A percentile compares a stretch with the other conserved stretches of the same genome.
Evolutionary conservation across 2,113 vertebrate genomes (phyloP).

Genomic region (Elanoides forficatus): DNA sequence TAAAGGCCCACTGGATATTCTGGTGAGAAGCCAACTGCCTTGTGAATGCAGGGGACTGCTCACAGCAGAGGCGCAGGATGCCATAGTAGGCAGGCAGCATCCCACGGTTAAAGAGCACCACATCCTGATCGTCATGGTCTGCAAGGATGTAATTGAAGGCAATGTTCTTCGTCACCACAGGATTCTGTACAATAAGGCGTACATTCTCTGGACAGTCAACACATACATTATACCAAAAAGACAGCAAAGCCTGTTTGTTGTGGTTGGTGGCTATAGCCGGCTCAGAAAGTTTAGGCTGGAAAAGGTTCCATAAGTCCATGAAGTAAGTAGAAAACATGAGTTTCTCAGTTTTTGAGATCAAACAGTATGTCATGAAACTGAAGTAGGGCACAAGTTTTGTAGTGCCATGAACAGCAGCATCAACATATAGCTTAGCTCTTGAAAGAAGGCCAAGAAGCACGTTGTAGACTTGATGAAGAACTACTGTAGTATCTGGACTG

Average conservation of each 20-base stretch:
- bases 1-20: conserved; percentile 99
- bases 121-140: conserved; percentile 98
- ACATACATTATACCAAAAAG: conserved; percentile 99
- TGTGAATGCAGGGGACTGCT: conserved; percentile 94
- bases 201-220: conserved; percentile 97
- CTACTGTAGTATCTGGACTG: conserved; percentile 95
- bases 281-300: conserved; percentile 98
- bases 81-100: conserved; percentile 99
- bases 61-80: conserved; percentile 97
- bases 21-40: conserved; percentile 96
- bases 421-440: conserved; percentile 96
- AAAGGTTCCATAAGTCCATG: conserved; percentile 99
- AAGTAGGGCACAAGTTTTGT: conserved; percentile 99
- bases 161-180: conserved; percentile 98
- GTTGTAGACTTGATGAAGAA: conserved; percentile 97
- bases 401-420: conserved; percentile 95
- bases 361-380: conserved; percentile 99
- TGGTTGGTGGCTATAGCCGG: conserved; percentile 99
- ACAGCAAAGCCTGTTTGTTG: conserved; percentile 98
- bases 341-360: conserved; percentile 99
- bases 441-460: conserved; percentile 94
- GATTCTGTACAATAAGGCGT: conserved; percentile 97
- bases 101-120: conserved; percentile 98
- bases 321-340: conserved; percentile 99
- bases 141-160: conserved; percentile 99